A percentile compares a stretch with the other conserved stretches of the same genome.
These are phyloP conservation scores for Venustoraphidia nigricollis DNA, from an alignment of 2,888 invertebrate species.

Conservation along the genomic window DNA sequence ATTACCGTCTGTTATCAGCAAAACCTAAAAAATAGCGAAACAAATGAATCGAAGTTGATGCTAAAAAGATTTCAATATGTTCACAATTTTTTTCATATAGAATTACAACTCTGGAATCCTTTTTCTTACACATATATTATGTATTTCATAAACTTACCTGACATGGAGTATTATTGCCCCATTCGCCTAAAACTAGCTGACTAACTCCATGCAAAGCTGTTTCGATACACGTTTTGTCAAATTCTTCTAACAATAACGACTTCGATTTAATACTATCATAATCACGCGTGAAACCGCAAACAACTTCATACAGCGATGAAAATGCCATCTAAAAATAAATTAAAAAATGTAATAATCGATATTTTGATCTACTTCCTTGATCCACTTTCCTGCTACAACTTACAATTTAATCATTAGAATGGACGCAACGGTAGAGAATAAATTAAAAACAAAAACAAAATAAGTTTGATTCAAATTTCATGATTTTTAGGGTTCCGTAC, in stretches of 20 bases:
- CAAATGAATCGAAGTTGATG: too few species aligned
- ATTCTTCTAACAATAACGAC: constrained; percentile 61
- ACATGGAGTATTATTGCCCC: constrained; percentile 77
- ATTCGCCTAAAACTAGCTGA: constrained; percentile 66
- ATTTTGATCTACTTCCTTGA: too few species aligned
- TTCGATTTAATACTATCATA: constrained; percentile 64
- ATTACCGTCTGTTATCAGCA: constrained; percentile 63
- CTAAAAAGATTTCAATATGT: not conserved
- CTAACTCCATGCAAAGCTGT: constrained; percentile 65
- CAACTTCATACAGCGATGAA: constrained; percentile 35
- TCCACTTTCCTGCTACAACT: too few species aligned
- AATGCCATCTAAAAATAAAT: constrained; percentile 22
- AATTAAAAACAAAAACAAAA: too few species aligned
- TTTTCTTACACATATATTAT: too few species aligned
- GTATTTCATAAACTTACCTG: constrained; percentile 37
- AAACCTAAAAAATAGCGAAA: constrained; percentile 29
- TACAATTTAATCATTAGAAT: too few species aligned
- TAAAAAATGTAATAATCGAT: too few species aligned
- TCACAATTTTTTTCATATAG: not conserved
- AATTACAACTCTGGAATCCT: too few species aligned
- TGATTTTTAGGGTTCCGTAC: too few species aligned
- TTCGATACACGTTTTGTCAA: constrained; percentile 76
- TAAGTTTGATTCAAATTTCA: too few species aligned
- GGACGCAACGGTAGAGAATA: too few species aligned
- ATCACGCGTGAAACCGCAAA: constrained; percentile 79